Evolutionary conservation across 2,888 invertebrate genomes (phyloP).

Genomic region (Megalurothrips usitatus): DNA sequence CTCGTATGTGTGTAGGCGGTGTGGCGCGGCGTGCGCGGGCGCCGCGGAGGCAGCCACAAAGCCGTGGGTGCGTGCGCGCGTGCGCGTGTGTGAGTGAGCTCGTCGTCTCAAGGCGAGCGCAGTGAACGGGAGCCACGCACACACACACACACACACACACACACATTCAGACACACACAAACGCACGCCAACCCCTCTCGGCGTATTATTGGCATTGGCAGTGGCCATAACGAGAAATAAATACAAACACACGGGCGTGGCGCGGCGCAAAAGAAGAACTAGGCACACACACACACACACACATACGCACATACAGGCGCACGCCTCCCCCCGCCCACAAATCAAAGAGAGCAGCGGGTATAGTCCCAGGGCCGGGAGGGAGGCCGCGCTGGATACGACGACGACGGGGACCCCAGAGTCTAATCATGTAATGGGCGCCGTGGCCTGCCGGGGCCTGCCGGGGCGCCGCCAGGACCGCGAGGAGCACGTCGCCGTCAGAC

Average conservation of each 20-base stretch:
- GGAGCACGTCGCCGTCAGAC: no score
- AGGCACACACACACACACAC: background rate
- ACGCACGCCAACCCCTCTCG: background rate
- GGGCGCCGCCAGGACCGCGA: no score
- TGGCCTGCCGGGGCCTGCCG: no score
- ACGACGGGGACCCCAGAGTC: background rate
- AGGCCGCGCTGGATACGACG: no score
- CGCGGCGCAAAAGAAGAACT: background rate
- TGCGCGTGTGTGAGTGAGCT: background rate
- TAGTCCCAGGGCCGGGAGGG: no score
- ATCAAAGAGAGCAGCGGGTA: background rate
- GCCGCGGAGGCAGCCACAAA: no score
- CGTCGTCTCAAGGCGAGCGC: background rate
- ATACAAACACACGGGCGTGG: background rate
- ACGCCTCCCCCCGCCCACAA: background rate
- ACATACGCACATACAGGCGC: background rate
- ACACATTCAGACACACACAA: background rate
- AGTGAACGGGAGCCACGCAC: no score
- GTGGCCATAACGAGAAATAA: conserved; percentile 11
- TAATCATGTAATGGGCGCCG: background rate
- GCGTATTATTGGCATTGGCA: background rate
- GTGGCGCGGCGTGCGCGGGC: no score
- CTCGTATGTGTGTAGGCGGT: no score
- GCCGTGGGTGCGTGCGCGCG: background rate
- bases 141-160: no score